Conservation (phyloP, 2,888 invertebrate genomes). For the Caenorhabditis japonica region DNA sequence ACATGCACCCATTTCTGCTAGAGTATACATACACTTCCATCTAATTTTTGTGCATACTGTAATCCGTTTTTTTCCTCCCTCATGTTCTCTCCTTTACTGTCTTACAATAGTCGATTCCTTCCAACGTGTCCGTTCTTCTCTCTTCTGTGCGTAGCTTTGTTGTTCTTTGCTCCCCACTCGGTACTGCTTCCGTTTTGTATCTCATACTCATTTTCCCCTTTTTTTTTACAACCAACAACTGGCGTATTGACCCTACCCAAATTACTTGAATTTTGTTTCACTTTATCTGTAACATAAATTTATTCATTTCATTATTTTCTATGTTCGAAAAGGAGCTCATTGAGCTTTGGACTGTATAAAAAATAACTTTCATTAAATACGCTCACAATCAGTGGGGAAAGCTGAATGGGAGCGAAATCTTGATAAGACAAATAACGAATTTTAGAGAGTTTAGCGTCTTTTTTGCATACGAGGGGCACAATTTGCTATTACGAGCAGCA, state of each 20-base stretch:
- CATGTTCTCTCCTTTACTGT: conserved; percentile 15
- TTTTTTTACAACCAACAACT: background rate
- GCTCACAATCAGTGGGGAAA: too few relatives aligned
- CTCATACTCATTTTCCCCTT: conserved; percentile 3
- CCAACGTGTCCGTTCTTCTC: conserved; percentile 19
- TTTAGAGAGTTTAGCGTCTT: too few relatives aligned
- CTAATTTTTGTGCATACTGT: conserved; percentile 26
- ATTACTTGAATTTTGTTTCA: background rate
- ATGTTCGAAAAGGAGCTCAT: background rate
- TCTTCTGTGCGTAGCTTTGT: conserved; percentile 12
- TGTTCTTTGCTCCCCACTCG: conserved; percentile 1
- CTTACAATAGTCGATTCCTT: conserved; percentile 26
- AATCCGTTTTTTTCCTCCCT: conserved; percentile 9
- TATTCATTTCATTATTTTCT: background rate
- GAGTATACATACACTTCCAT: conserved; percentile 2
- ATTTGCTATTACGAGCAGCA: too few relatives aligned
- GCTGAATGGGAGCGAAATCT: too few relatives aligned
- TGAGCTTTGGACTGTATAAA: too few relatives aligned
- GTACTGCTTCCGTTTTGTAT: conserved; percentile 18
- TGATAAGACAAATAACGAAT: too few relatives aligned
- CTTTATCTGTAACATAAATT: conserved; percentile 1
- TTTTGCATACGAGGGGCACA: too few relatives aligned
- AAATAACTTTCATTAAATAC: too few relatives aligned
- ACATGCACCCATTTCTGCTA: conserved; percentile 5
- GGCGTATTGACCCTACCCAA: background rate